Evolutionary conservation across 2,888 invertebrate species (phyloP), one percentile per base, ranked within the genome.

Genomic region (Itoplectis maculator): DNA sequence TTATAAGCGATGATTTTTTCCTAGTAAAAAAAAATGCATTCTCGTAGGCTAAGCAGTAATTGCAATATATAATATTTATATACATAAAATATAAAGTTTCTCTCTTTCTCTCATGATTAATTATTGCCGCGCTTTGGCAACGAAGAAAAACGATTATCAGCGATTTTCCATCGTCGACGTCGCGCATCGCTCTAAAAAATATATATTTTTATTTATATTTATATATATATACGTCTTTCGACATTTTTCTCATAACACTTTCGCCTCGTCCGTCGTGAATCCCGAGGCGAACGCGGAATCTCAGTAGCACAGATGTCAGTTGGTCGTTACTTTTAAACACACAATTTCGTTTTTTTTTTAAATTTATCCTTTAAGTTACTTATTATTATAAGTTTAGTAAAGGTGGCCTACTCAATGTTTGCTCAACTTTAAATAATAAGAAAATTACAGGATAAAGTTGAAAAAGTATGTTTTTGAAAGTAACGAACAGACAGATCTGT

Each of bases 21-120:
- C 2, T n/a, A 40, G 11, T 40, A 51, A 20, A 66, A 13, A 20
- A 54, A 42, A 51, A 77, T 8, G 20, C 15, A 66, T 79, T 20
- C 29, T 70, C 40, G 66, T 20, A 54, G 42, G 18, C n/a, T 74
- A 47, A 77, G 40, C 29, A 47, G n/a, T 74, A 78, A 78, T 81
- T 20, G 47, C 8, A 20, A 40, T 47, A 47, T 82, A 61, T 56
- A 82, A 75, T 75, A 18, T 42, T 13, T 82, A 75, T 82, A 70
- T 82, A 79, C 82, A 82, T 79, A 72, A 37, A 79, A 79, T 76
- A 79, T 68, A 72, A 74, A 78, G 72, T 82, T 59, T 82, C 70
- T 82, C 61, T 79, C 66, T 82, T 65, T 82, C 61, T 79, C 66
- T 79, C 75, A 72, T 65, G 68, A 72, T 79, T 59, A 69, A 69